Base-by-base conservation (phyloP, 1,140 invertebrate genomes). In the Lutraria rhynchaena region DNA sequence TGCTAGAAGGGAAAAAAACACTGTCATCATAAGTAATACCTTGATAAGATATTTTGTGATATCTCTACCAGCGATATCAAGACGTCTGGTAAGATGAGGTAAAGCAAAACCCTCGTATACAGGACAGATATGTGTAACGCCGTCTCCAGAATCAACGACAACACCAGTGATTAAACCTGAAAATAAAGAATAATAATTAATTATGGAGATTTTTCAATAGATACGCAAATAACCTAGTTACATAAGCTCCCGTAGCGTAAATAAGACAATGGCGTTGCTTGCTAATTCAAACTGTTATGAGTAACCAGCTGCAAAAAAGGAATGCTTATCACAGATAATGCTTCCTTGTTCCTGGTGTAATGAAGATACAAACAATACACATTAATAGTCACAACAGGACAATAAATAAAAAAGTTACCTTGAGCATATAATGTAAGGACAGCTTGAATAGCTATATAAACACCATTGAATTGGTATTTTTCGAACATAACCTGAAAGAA, bases 91-190 rank as follows among this genome's bases (percentile, higher is more conserved):
- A 31, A 99, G 93, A 95, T 99, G 98, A 31, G 98, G 97, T 81
- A 99, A 92, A 35, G 98, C 96, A 92, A 96, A 99, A 85, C 99
- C 98, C 91, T 99, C 98, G 91, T 98, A 99, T 17, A 99, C 99
- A 0, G 99, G 99, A 93, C 99, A 99, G 86, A 99, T 99, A 91
- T 99, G 99, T 9, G 99, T 99, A 0, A 99, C 99, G 74, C 99
- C 99, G 93, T 99, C 99, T 1, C 99, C 95, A 57, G 98, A 99
- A 93, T 99, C 99, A 1, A 99, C 97, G 0, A 99, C 99, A 15
- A 99, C 98, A 53, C 99, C 99, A 58, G 98, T 99, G 24, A 99
- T 94, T 1, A 99, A 94, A 82, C 94, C 93, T 93, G 78, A 41
- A 70, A 80, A 5, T 57, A 3, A 22, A 11, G n/a, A 33, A 55